phyloP scores from a whole-genome alignment of 1,140 invertebrate genomes.

The Aphis gossypii region DNA sequence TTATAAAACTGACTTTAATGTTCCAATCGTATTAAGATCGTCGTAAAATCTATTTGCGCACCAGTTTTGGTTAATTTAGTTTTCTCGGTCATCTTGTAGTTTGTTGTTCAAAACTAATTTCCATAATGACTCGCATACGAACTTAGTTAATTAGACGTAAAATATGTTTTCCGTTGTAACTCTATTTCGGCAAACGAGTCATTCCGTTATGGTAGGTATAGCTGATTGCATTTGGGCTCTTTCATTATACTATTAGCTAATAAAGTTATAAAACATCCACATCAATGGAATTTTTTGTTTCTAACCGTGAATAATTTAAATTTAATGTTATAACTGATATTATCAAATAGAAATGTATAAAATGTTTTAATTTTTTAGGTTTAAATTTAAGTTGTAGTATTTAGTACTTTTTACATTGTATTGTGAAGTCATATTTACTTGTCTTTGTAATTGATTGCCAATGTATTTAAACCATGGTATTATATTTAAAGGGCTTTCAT shows the following conservation, averaged over 20 bases:
- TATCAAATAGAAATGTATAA: too few species aligned
- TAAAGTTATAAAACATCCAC: neutral
- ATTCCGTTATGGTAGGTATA: neutral
- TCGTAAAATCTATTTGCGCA: neutral
- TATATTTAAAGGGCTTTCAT: too few species aligned
- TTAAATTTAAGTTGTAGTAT: too few species aligned
- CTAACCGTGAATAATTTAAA: too few species aligned
- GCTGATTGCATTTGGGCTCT: neutral
- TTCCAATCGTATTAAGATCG: neutral
- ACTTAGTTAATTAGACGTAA: conserved; percentile 20
- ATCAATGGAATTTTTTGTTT: neutral
- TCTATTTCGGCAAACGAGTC: neutral
- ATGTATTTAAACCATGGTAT: too few species aligned
- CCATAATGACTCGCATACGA: conserved; percentile 18
- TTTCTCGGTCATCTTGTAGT: conserved; percentile 37
- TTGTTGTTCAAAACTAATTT: conserved; percentile 35
- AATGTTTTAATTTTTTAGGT: too few species aligned
- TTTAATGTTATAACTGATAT: too few species aligned
- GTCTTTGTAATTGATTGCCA: too few species aligned
- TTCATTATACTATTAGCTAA: neutral
- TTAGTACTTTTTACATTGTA: too few species aligned
- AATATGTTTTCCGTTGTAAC: conserved; percentile 2
- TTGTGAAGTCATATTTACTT: too few species aligned
- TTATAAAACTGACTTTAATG: neutral
- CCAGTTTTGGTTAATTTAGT: conserved; percentile 12